These are phyloP conservation scores for Gymnopithys bicolor DNA, from an alignment of 2,797 vertebrate species.

Conservation along the genomic window DNA sequence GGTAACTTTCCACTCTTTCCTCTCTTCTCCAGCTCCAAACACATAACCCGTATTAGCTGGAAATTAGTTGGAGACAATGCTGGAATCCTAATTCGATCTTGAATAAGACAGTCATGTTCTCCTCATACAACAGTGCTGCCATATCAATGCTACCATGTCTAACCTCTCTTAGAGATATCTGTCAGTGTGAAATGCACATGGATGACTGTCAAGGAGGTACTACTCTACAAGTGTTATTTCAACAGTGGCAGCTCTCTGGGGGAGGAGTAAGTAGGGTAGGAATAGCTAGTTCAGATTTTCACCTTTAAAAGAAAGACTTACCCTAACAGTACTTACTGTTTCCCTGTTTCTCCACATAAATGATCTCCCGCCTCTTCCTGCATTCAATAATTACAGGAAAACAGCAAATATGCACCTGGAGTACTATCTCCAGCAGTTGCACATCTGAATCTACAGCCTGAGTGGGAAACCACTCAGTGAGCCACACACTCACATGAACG, in stretches of 20 bases:
- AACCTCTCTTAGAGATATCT: slow-evolving; percentile 42
- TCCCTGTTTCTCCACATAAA: neutral
- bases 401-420: neutral
- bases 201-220: neutral
- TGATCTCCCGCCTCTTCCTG: neutral
- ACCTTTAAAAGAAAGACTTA: neutral
- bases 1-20: neutral
- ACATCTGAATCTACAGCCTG: neutral
- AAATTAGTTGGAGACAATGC: slow-evolving; percentile 30
- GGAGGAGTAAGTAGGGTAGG: neutral
- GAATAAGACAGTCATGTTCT: slow-evolving; percentile 51
- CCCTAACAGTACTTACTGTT: neutral
- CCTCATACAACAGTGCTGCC: slow-evolving; percentile 45
- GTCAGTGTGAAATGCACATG: slow-evolving; percentile 23
- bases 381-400: neutral
- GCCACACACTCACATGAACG: rapidly evolving
- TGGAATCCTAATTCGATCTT: slow-evolving; percentile 43
- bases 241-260: neutral
- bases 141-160: slow-evolving; percentile 43
- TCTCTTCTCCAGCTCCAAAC: neutral
- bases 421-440: neutral
- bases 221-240: neutral
- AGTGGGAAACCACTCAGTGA: neutral
- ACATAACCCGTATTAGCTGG: slow-evolving; percentile 11
- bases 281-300: neutral